These are phyloP conservation scores for Arothron firmamentum DNA, from an alignment of 2,113 vertebrate genomes.

Conservation along the genomic window DNA sequence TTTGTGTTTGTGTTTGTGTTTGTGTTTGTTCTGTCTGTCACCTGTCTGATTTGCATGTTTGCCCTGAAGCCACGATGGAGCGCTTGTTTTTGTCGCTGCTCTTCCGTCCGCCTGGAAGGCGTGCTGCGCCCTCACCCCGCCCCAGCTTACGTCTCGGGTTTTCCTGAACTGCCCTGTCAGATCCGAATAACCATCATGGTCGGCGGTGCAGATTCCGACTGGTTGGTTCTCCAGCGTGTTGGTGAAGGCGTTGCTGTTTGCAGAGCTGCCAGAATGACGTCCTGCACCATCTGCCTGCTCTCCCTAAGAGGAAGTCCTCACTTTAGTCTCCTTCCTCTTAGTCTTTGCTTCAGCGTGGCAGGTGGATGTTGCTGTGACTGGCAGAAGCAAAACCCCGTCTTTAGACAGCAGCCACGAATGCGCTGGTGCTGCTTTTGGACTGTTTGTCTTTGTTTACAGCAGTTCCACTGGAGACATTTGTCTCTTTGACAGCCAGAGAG, in stretches of 20 bases:
- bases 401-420: no score
- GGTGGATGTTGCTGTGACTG: no score
- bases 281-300: neutral
- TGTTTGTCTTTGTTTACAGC: no score
- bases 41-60: slow-evolving; percentile 11
- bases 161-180: neutral
- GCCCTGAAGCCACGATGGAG: neutral
- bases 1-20: neutral
- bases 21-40: neutral
- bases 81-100: neutral
- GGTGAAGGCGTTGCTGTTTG: neutral
- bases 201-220: neutral
- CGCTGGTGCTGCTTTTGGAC: no score
- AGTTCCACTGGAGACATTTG: no score
- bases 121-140: neutral
- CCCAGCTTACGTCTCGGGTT: neutral
- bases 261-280: neutral
- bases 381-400: no score
- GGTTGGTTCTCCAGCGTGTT: neutral
- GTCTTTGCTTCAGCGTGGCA: neutral
- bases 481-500: no score
- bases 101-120: neutral
- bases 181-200: neutral
- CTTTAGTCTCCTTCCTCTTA: neutral
- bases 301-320: neutral